Base-by-base conservation (phyloP, 2,797 vertebrate genomes). In the Lithobates pipiens region DNA sequence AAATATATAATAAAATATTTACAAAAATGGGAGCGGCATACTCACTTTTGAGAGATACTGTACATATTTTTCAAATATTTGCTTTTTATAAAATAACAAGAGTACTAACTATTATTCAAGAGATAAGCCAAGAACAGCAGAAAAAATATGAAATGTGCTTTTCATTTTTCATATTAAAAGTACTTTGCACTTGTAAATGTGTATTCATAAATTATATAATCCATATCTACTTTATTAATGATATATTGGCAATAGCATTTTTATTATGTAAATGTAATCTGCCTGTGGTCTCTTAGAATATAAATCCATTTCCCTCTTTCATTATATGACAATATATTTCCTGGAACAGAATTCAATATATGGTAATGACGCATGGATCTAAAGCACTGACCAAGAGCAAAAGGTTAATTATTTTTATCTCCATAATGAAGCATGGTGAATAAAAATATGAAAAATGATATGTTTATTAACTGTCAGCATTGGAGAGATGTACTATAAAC, bases 211-310 rank as follows among this genome's bases (percentile, higher is more conserved):
- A 73, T 79, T 73, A 79, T 81, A 87, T 87, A 87, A 87, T 87
- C 85, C 81, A 87, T 87, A 87, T 69, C 76, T 83, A 77, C 75
- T 87, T 78, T 87, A 83, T 83, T 87, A 87, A 67, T 83, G 85
- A 87, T 87, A 79, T 87, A 87, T 83, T 68, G 68, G 80, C 85
- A 87, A 79, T 78, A 87, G 57, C 61, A 77, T 79, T 75, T 87
- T 87, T 87, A 83, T 83, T 87, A 87, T 87, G 85, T 67, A 87
- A 87, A 87, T 87, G 85, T 79, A 87, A 87, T 87, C 85, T 83
- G 76, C 63, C 81, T 83, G 80, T 75, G 85, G 79, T 82, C 75
- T 39, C 36, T 69, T 71, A 69, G 76, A 87, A 87, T 87, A 87
- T 87, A 83, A 87, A 87, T 87, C 81, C 63, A 87, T 87, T 83